phyloP scores from a whole-genome alignment of 1,140 invertebrate genomes.

The Akabosia matsudoensis region DNA sequence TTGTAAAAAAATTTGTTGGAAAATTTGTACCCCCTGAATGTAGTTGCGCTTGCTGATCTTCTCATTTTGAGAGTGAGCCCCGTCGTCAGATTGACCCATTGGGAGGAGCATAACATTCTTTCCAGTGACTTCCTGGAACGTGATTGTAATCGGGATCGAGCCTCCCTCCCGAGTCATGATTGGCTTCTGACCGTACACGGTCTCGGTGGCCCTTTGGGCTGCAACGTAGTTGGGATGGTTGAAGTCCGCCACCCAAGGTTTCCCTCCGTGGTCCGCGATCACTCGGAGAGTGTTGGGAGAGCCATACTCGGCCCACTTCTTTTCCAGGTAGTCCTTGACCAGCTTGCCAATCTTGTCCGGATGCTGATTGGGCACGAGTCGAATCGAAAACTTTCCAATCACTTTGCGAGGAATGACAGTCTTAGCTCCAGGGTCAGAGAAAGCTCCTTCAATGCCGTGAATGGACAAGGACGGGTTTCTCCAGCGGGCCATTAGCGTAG shows the following conservation, averaged over 20 bases:
- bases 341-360: conserved; percentile 50
- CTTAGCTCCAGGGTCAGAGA: conserved; percentile 56
- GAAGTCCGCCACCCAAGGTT: conserved; percentile 86
- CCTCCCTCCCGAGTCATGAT: conserved; percentile 93
- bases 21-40: conserved; percentile 53
- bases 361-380: conserved; percentile 56
- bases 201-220: conserved; percentile 76
- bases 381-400: conserved; percentile 58
- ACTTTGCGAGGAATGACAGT: conserved; percentile 59
- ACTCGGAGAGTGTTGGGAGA: conserved; percentile 48
- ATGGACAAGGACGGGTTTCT: conserved; percentile 26
- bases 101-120: conserved; percentile 59
- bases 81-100: conserved; percentile 56
- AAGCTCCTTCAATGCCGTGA: conserved; percentile 60
- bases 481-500: conserved; percentile 50
- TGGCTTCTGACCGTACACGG: conserved; percentile 87
- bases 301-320: conserved; percentile 43
- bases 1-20: too few relatives aligned
- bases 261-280: conserved; percentile 66
- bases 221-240: conserved; percentile 87
- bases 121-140: conserved; percentile 56
- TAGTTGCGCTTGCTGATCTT: conserved; percentile 57
- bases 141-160: conserved; percentile 90
- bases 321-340: conserved; percentile 51
- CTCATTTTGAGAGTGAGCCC: conserved; percentile 61